Evolutionary conservation across 1,140 invertebrate species (phyloP).

Genomic region (Drosophila carrolli): DNA sequence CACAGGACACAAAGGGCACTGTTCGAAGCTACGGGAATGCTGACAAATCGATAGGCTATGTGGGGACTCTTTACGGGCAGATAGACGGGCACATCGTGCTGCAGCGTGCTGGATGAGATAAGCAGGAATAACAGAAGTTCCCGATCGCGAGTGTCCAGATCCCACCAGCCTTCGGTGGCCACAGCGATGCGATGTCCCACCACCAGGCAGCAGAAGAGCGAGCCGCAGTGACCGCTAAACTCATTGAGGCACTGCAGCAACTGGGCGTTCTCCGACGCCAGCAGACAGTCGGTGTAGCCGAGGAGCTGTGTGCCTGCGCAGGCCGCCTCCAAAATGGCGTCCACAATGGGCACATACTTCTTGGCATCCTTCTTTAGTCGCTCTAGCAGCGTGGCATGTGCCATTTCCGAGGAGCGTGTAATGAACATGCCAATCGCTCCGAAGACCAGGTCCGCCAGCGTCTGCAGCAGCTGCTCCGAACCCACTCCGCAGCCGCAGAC

Average conservation of each 20-base stretch:
- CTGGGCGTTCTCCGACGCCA: conserved; percentile 88
- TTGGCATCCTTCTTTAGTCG: conserved; percentile 78
- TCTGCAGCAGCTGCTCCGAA: conserved; percentile 85
- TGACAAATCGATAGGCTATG: conserved; percentile 77
- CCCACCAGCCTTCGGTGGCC: conserved; percentile 93
- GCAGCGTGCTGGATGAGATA: conserved; percentile 86
- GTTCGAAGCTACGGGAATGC: conserved; percentile 67
- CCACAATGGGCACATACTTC: conserved; percentile 86
- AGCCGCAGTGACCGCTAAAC: conserved; percentile 88
- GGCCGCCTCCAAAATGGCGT: conserved; percentile 89
- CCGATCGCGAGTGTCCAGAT: conserved; percentile 88
- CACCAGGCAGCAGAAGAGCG: conserved; percentile 91
- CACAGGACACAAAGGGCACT: conserved; percentile 68
- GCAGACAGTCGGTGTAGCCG: conserved; percentile 87
- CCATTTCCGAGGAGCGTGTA: conserved; percentile 89
- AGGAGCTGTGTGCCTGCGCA: conserved; percentile 88
- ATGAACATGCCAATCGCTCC: conserved; percentile 89
- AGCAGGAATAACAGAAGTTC: conserved; percentile 89
- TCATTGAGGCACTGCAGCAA: conserved; percentile 87
- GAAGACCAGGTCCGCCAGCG: conserved; percentile 89
- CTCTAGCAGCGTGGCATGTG: conserved; percentile 71
- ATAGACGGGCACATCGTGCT: conserved; percentile 91
- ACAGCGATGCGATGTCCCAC: conserved; percentile 89
- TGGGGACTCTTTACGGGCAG: conserved; percentile 91
- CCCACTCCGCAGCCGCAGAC: conserved; percentile 87